Conservation (phyloP, 2,888 invertebrate genomes). For the Lycophotia porphyrea region DNA sequence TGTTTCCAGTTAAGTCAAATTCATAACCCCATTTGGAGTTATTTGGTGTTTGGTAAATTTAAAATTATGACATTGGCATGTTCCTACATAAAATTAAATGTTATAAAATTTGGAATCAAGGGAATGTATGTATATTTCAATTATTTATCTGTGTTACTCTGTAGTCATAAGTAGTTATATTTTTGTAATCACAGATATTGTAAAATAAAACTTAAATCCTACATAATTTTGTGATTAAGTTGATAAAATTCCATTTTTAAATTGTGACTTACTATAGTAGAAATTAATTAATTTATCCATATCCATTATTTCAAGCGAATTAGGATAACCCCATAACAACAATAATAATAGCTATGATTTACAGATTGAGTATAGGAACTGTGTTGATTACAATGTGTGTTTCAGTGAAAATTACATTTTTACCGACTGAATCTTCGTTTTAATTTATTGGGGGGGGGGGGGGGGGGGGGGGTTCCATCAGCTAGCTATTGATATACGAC, state of each 20-base stretch:
- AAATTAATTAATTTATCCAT: conserved; percentile 51
- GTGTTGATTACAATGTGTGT: conserved; percentile 82
- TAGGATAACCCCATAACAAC: conserved; percentile 65
- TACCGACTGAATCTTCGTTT: conserved; percentile 82
- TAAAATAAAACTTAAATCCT: conserved; percentile 69
- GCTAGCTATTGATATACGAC: neutral
- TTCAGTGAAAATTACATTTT: conserved; percentile 87
- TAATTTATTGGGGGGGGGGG: conserved; percentile 30
- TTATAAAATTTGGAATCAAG: conserved; percentile 72
- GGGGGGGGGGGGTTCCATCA: neutral
- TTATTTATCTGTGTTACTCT: conserved; percentile 83
- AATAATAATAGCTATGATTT: conserved; percentile 57
- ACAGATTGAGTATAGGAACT: conserved; percentile 67
- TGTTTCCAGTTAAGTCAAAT: conserved; percentile 46
- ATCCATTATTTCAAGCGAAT: conserved; percentile 46
- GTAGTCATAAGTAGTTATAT: conserved; percentile 86
- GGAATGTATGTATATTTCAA: conserved; percentile 77
- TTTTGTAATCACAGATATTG: conserved; percentile 84
- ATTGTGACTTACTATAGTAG: conserved; percentile 59
- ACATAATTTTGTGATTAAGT: conserved; percentile 60
- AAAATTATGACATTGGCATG: conserved; percentile 75
- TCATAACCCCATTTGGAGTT: conserved; percentile 39
- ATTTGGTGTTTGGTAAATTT: conserved; percentile 64
- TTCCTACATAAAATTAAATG: conserved; percentile 77
- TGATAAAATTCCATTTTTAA: conserved; percentile 57